A percentile compares a stretch with the other conserved stretches of the same genome.
phyloP scores from a whole-genome alignment of 2,113 vertebrate genomes.

The Hydrolagus affinis region DNA sequence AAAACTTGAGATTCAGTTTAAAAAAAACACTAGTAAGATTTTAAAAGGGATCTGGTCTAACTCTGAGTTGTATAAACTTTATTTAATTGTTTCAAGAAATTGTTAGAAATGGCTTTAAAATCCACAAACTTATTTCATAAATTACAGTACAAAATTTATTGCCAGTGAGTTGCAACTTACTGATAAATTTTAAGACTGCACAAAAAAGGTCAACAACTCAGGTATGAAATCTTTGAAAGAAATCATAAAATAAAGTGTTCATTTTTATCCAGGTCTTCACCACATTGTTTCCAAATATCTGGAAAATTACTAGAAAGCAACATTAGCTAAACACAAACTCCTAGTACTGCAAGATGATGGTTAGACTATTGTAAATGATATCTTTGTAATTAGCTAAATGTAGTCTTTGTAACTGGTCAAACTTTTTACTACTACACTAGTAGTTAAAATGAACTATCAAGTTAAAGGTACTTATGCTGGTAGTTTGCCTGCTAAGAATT shows the following conservation, averaged over 20 bases:
- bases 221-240: neutral
- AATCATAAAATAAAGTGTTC: neutral
- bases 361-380: neutral
- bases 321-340: neutral
- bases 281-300: neutral
- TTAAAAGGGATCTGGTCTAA: neutral
- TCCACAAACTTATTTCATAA: slow-evolving; percentile 11
- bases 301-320: neutral
- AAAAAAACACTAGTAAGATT: neutral
- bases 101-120: slow-evolving; percentile 23
- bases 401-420: slow-evolving; percentile 10
- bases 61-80: slow-evolving; percentile 9
- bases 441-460: neutral
- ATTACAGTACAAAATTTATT: slow-evolving; percentile 29
- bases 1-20: neutral
- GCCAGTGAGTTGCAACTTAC: slow-evolving; percentile 7
- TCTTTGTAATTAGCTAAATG: neutral
- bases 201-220: neutral
- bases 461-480: too few relatives aligned
- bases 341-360: neutral
- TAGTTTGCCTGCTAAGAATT: neutral
- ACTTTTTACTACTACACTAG: neutral
- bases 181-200: slow-evolving; percentile 1
- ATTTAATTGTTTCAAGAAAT: neutral
- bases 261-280: neutral